Conservation (phyloP, 1,140 invertebrate genomes). For the Mesaphorura yosii region DNA sequence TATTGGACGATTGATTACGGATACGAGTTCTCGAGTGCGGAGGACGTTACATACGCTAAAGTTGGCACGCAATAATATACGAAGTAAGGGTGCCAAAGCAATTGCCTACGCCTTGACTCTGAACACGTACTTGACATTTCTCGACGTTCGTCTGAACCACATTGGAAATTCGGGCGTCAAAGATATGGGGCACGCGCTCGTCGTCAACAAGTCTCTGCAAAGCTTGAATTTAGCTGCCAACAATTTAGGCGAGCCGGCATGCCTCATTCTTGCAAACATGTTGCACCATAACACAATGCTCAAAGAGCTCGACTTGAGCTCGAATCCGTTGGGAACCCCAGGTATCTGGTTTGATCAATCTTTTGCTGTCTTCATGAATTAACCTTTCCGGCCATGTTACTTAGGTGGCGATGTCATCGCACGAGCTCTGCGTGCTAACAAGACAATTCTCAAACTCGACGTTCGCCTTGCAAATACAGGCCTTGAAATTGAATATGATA, state of each 20-base stretch:
- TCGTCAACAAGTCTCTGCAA: slow-evolving; percentile 5
- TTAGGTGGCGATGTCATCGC: slow-evolving; percentile 15
- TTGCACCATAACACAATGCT: slow-evolving; percentile 12
- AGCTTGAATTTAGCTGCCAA: slow-evolving; percentile 13
- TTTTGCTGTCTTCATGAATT: slow-evolving; percentile 1
- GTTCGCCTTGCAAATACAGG: slow-evolving; percentile 5
- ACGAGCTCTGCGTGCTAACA: slow-evolving; percentile 9
- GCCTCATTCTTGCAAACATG: slow-evolving; percentile 19
- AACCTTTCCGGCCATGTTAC: background rate
- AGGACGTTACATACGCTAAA: slow-evolving; percentile 24
- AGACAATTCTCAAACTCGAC: slow-evolving; percentile 1
- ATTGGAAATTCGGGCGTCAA: slow-evolving; percentile 14
- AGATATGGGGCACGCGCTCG: slow-evolving; percentile 18
- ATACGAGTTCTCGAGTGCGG: slow-evolving; percentile 2
- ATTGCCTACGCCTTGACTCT: slow-evolving; percentile 21
- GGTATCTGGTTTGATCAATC: slow-evolving; percentile 11
- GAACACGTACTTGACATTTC: slow-evolving; percentile 9
- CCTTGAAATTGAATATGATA: slow-evolving; percentile 9
- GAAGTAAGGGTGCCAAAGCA: slow-evolving; percentile 22
- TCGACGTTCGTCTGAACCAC: slow-evolving; percentile 20
- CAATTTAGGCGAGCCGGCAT: background rate
- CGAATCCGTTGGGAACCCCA: slow-evolving; percentile 9
- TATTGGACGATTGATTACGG: slow-evolving; percentile 19
- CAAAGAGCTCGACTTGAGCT: slow-evolving; percentile 16
- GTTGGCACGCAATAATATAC: slow-evolving; percentile 18